Conservation (phyloP, 2,888 invertebrate species). For the Drosophila mulleri region DNA sequence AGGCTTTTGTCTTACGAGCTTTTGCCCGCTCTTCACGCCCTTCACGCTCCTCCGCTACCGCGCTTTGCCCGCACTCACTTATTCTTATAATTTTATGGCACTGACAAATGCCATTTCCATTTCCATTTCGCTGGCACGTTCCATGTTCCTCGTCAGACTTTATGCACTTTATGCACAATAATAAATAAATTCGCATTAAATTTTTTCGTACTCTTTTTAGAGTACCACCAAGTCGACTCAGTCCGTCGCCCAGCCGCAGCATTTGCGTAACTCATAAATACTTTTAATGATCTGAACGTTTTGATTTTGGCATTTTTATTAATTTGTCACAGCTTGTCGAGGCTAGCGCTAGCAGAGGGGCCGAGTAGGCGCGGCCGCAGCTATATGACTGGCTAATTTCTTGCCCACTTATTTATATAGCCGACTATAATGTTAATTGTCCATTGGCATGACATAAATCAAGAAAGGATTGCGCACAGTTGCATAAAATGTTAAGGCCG, state of each 20-base stretch:
- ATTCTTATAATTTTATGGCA: constrained; percentile 60
- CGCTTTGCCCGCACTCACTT: constrained; percentile 20
- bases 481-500: constrained; percentile 9
- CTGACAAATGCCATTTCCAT: constrained; percentile 53
- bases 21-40: constrained; percentile 6
- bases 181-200: constrained; percentile 64
- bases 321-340: constrained; percentile 57
- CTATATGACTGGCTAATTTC: constrained; percentile 41
- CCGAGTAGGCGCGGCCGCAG: background rate
- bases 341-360: background rate
- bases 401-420: constrained; percentile 54
- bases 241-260: constrained; percentile 11
- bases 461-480: constrained; percentile 35
- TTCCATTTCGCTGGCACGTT: constrained; percentile 48
- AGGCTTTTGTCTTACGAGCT: constrained; percentile 61
- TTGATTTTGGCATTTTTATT: constrained; percentile 60
- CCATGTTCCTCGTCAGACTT: constrained; percentile 29
- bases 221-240: background rate
- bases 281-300: constrained; percentile 64
- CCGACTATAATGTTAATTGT: constrained; percentile 54
- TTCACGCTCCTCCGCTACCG: no score
- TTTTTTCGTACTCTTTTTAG: constrained; percentile 44
- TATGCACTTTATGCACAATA: constrained; percentile 66
- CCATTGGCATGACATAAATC: constrained; percentile 27
- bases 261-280: constrained; percentile 67